Conservation (phyloP, 2,888 invertebrate genomes). For the Sarcophaga caerulescens region DNA sequence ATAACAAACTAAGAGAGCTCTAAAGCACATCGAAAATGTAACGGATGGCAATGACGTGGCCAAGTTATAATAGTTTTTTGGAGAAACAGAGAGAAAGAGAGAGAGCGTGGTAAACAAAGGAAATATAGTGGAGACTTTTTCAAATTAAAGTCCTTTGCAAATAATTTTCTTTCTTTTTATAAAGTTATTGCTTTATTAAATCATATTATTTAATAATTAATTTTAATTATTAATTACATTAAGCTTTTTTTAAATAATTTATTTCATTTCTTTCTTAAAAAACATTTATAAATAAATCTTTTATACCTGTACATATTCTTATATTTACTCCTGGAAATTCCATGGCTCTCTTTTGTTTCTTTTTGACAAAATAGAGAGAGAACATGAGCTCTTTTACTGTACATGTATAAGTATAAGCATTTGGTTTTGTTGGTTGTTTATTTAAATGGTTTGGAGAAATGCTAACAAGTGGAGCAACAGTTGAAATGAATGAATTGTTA, state of each 20-base stretch:
- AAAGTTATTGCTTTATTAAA: not conserved
- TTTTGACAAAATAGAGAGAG: not conserved
- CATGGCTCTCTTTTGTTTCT: not conserved
- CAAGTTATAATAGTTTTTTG: conserved; percentile 38
- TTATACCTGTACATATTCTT: not conserved
- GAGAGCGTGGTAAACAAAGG: too few species aligned
- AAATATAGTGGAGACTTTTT: conserved; percentile 57
- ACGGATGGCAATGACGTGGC: conserved; percentile 65
- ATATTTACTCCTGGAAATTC: conserved; percentile 14
- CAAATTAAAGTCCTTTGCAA: conserved; percentile 5
- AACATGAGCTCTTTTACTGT: not conserved
- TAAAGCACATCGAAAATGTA: not conserved
- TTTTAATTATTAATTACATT: conserved; percentile 1
- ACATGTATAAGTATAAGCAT: conserved; percentile 12
- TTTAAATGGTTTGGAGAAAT: conserved; percentile 63
- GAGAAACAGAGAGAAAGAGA: conserved; percentile 20
- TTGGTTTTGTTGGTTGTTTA: conserved; percentile 25
- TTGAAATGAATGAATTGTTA: conserved; percentile 74
- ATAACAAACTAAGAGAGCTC: conserved; percentile 11
- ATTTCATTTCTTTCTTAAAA: not conserved
- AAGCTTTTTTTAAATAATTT: not conserved
- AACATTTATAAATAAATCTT: not conserved
- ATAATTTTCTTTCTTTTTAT: not conserved
- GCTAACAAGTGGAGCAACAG: conserved; percentile 79
- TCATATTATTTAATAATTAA: not conserved